Base-by-base conservation (phyloP, 2,888 invertebrate species). In the Drosophila diplacantha region DNA sequence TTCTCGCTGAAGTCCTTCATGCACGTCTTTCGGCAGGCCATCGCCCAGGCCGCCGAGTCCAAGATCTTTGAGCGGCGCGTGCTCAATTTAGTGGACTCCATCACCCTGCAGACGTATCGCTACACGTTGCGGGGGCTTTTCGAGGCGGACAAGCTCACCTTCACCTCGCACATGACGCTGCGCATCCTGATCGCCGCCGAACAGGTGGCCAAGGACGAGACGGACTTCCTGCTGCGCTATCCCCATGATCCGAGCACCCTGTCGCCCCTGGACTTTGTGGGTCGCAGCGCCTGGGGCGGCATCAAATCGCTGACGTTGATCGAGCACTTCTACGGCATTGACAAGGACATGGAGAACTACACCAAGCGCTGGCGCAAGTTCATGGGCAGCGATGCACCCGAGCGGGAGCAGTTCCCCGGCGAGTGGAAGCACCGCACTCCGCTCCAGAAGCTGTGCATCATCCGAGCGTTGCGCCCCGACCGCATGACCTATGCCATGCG, bases 1-100 rank as follows among this genome's bases (percentile, higher is more conserved):
- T 98, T 98, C 89, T 98, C 97, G 0, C 89, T 98, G 55, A 98
- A 98, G 88, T 96, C 97, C 0, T 98, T 97, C 89, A 96, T 94
- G 87, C 93, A 94, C 2, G 97, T 97, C 6, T 98, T 98, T 87
- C 94, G 93, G 74, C 94, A 95, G 66, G 96, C 97, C 2, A 92
- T 98, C 49, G 90, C 91, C 26, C 89, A 90, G 50, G 94, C 97
- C 0, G 91, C 92, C 0, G 88, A 90, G 0, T 91, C 92, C 0
- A 93, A 94, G 0, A 93, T 92, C 12, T 89, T 96, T 2, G 92
- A 92, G 38, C 89, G 90, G 3, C 90, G 97, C 34, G 95, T 98
- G 0, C 72, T 85, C 0, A 92, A 94, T 83, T 89, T 98, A 38
- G 92, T 97, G 44, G 96, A 97, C 77, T 94, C 93, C 74, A 97